phyloP scores from a whole-genome alignment of 2,113 vertebrate genomes.

The Siniperca knerii region DNA sequence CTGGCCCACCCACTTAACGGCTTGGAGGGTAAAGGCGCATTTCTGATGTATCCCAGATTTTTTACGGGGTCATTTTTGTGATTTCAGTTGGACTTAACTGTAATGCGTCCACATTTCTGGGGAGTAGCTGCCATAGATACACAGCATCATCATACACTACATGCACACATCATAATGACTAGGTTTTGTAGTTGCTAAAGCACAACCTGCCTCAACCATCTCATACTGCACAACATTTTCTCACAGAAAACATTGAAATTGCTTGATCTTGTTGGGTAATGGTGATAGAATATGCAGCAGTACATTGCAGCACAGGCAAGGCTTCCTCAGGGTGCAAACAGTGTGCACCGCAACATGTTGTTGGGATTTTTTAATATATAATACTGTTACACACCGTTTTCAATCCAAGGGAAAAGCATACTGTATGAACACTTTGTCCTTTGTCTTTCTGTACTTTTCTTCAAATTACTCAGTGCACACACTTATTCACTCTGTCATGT shows the following conservation, averaged over 20 bases:
- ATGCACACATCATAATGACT: not conserved
- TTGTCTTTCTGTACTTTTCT: not conserved
- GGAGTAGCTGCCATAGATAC: not conserved
- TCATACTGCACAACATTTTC: not conserved
- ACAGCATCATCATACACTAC: not conserved
- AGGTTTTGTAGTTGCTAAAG: not conserved
- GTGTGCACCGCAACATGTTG: slow-evolving; percentile 8
- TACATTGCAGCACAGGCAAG: not conserved
- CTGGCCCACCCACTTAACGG: not conserved
- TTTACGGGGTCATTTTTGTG: not conserved
- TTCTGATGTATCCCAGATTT: not conserved
- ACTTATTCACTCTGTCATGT: not conserved
- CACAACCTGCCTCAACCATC: not conserved
- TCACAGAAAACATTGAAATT: not conserved
- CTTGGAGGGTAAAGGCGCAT: not conserved
- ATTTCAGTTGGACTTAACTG: not conserved
- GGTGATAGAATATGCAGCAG: slow-evolving; percentile 2
- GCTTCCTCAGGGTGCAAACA: slow-evolving; percentile 14
- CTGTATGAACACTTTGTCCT: not conserved
- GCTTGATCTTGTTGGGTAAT: not conserved
- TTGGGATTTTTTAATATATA: not conserved
- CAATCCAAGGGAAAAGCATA: not conserved
- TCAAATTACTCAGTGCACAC: not conserved
- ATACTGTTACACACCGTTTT: not conserved
- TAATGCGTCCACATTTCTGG: too few species aligned